These are phyloP conservation scores for Lepisosteus osseus DNA, from an alignment of 2,113 vertebrate genomes.

Conservation along the genomic window DNA sequence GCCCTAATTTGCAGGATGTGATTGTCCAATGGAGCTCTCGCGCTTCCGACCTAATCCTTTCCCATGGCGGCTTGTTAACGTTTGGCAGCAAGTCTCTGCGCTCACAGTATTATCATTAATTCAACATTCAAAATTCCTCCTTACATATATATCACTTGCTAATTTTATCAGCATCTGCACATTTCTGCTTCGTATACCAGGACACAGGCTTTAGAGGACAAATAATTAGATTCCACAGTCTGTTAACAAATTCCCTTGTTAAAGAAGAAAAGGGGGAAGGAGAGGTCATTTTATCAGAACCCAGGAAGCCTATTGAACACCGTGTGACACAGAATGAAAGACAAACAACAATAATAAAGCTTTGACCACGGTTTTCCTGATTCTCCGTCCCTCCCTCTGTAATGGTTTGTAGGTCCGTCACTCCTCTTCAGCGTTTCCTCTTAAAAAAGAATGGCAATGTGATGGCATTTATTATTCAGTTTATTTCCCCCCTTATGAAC, in stretches of 20 bases:
- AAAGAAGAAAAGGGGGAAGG: conserved; percentile 52
- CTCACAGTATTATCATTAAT: conserved; percentile 77
- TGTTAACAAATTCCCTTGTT: conserved; percentile 67
- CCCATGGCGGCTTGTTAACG: conserved; percentile 94
- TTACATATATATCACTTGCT: conserved; percentile 84
- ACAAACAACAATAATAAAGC: conserved; percentile 41
- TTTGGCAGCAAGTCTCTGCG: conserved; percentile 70
- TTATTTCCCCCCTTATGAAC: too few species aligned
- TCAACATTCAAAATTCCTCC: conserved; percentile 79
- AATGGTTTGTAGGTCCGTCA: conserved; percentile 28
- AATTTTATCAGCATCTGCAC: conserved; percentile 78
- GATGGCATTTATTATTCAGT: too few species aligned
- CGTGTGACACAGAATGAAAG: conserved; percentile 25
- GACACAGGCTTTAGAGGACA: conserved; percentile 58
- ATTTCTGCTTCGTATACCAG: conserved; percentile 61
- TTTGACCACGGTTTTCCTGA: conserved; percentile 1
- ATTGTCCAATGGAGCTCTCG: conserved; percentile 64
- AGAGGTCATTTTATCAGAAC: conserved; percentile 48
- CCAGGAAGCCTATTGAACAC: conserved; percentile 40
- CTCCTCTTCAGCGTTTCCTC: not conserved
- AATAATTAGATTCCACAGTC: conserved; percentile 69
- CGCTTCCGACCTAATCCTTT: conserved; percentile 79
- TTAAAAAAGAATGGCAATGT: not conserved
- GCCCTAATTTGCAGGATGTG: conserved; percentile 65
- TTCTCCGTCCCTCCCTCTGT: conserved; percentile 41